phyloP scores from a whole-genome alignment of 2,113 vertebrate species.

The Anguilla rostrata region DNA sequence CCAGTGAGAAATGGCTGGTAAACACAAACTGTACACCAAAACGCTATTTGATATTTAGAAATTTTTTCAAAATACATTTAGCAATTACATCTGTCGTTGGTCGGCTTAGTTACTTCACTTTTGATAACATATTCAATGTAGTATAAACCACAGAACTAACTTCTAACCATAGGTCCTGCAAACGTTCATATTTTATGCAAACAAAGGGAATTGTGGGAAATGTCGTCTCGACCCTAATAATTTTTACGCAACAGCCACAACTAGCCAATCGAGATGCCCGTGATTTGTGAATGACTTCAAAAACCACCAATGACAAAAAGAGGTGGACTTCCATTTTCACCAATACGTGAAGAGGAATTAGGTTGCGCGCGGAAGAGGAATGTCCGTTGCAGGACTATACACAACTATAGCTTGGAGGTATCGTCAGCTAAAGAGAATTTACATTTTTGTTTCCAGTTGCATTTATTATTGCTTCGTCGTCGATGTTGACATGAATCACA shows the following conservation, averaged over 20 bases:
- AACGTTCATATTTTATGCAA: too few species aligned
- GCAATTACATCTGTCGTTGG: not conserved
- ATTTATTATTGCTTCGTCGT: not conserved
- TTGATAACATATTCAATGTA: not conserved
- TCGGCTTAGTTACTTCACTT: not conserved
- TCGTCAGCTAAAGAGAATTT: not conserved
- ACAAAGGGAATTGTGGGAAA: slow-evolving; percentile 1
- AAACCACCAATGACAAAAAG: slow-evolving; percentile 48
- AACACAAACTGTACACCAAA: not conserved
- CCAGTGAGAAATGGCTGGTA: not conserved
- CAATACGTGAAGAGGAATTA: slow-evolving; percentile 52
- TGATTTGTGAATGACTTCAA: slow-evolving; percentile 43
- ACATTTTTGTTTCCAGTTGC: not conserved
- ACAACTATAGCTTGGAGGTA: not conserved
- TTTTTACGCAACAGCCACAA: too few species aligned
- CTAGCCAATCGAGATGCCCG: slow-evolving; percentile 10
- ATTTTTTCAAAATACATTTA: not conserved
- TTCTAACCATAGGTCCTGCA: not conserved
- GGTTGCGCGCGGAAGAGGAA: slow-evolving; percentile 78
- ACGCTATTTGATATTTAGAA: not conserved
- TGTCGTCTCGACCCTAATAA: not conserved
- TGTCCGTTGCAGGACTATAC: slow-evolving; percentile 37
- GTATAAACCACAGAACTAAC: too few species aligned
- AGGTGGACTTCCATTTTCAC: slow-evolving; percentile 11
- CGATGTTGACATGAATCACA: too few species aligned